Percentiles rank a stretch among this genome's conserved stretches.
These are phyloP conservation scores for Chloropsis cyanopogon DNA, from an alignment of 2,113 vertebrate species.

Conservation along the genomic window DNA sequence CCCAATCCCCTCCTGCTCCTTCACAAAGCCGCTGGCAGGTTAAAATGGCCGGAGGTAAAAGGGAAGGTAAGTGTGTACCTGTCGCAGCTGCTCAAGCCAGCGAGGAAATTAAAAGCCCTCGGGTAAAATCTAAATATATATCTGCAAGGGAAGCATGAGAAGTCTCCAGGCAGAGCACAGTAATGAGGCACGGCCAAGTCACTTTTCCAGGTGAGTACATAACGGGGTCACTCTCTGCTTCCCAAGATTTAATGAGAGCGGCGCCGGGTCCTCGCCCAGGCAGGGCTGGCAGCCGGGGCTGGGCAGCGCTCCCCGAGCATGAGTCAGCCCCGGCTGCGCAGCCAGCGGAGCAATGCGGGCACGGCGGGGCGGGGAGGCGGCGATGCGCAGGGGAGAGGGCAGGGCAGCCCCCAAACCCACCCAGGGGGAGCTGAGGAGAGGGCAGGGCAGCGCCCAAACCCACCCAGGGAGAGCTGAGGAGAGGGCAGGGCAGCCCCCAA, in stretches of 20 bases:
- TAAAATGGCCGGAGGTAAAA: not conserved
- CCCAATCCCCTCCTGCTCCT: not conserved
- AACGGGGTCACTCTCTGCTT: not conserved
- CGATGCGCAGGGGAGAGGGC: fast-evolving
- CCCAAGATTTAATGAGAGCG: not conserved
- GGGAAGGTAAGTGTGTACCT: not conserved
- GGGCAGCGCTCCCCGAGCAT: not conserved
- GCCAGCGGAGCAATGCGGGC: fast-evolving
- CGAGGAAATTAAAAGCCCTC: not conserved
- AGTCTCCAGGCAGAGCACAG: not conserved
- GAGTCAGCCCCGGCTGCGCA: not conserved
- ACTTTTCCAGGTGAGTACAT: conserved; percentile 20
- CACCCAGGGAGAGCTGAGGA: not conserved
- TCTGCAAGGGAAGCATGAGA: conserved; percentile 19
- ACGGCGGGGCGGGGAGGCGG: not conserved
- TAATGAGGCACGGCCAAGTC: not conserved
- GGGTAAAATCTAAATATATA: conserved; percentile 27
- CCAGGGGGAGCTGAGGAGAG: not conserved
- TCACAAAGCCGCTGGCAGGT: not conserved
- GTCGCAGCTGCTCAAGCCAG: not conserved
- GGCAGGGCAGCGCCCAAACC: not conserved
- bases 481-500: not conserved
- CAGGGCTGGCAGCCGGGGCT: not conserved
- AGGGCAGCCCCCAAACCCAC: not conserved
- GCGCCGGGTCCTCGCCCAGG: fast-evolving